These are phyloP conservation scores for Heliconius melpomene DNA, from an alignment of 1,140 invertebrate species.

Conservation along the genomic window DNA sequence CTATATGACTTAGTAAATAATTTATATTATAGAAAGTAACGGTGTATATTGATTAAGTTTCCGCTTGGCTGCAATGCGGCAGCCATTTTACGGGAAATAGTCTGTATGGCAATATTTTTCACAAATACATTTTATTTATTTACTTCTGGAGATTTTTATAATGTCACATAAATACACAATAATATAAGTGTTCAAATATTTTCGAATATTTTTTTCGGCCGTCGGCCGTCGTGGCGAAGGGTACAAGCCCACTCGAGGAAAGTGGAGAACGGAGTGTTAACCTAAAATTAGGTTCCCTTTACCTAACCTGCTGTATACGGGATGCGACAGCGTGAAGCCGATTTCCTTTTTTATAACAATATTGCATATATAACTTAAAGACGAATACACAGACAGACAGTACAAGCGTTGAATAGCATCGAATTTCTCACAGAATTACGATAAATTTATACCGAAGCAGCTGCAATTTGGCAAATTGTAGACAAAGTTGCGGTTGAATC, in stretches of 20 bases:
- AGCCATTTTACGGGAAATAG: conserved; percentile 32
- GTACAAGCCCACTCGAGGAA: no score
- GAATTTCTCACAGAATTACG: conserved; percentile 19
- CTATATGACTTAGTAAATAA: neutral
- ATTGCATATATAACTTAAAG: neutral
- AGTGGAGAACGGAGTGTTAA: no score
- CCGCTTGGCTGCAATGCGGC: conserved; percentile 36
- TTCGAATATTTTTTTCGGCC: no score
- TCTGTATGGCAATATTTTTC: conserved; percentile 12
- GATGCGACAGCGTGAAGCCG: no score
- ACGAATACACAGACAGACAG: neutral
- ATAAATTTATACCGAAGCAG: conserved; percentile 15
- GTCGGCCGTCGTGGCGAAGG: no score
- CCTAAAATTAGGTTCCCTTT: no score
- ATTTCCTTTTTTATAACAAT: no score
- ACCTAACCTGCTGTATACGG: no score
- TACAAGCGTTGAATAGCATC: conserved; percentile 27
- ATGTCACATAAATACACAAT: neutral
- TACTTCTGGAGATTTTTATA: neutral
- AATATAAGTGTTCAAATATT: no score
- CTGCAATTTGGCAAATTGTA: conserved; percentile 31
- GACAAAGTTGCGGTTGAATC: conserved; percentile 35
- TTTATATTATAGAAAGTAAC: conserved; percentile 18
- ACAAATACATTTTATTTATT: neutral
- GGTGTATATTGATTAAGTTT: conserved; percentile 30